Percentiles rank a stretch among this genome's conserved stretches.
These are phyloP conservation scores for Conus canariensis DNA, from an alignment of 2,888 invertebrate genomes.

Conservation along the genomic window DNA sequence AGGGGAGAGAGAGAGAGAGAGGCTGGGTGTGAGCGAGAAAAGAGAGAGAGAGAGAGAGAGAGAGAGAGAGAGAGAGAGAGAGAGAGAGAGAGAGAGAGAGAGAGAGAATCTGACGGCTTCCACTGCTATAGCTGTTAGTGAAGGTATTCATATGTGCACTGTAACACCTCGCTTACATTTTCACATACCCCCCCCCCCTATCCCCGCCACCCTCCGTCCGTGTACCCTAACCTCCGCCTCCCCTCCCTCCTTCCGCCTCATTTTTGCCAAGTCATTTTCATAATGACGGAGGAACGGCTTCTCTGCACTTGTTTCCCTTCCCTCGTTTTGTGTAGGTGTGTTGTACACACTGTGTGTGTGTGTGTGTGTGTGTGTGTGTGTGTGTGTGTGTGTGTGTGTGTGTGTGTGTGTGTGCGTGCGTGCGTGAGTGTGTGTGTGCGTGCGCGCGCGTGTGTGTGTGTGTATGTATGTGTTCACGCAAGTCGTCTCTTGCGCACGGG, in stretches of 20 bases:
- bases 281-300: too few relatives aligned
- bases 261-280: too few relatives aligned
- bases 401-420: background rate
- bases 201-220: too few relatives aligned
- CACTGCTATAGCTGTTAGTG: too few relatives aligned
- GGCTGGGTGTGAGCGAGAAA: background rate
- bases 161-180: too few relatives aligned
- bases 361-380: background rate
- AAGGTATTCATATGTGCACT: too few relatives aligned
- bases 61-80: constrained; percentile 4
- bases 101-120: background rate
- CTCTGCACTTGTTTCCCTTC: too few relatives aligned
- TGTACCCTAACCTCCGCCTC: too few relatives aligned
- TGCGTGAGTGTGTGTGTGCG: background rate
- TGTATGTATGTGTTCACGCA: background rate
- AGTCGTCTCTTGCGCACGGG: too few relatives aligned
- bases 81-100: constrained; percentile 14
- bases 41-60: background rate
- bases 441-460: background rate
- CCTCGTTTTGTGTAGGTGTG: too few relatives aligned
- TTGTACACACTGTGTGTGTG: background rate
- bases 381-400: background rate
- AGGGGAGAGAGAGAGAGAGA: background rate
- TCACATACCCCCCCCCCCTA: too few relatives aligned
- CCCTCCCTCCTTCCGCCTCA: too few relatives aligned